Percentiles rank a stretch among this genome's conserved stretches.
Evolutionary conservation across 2,113 vertebrate genomes (phyloP).

Genomic region (Lota lota): DNA sequence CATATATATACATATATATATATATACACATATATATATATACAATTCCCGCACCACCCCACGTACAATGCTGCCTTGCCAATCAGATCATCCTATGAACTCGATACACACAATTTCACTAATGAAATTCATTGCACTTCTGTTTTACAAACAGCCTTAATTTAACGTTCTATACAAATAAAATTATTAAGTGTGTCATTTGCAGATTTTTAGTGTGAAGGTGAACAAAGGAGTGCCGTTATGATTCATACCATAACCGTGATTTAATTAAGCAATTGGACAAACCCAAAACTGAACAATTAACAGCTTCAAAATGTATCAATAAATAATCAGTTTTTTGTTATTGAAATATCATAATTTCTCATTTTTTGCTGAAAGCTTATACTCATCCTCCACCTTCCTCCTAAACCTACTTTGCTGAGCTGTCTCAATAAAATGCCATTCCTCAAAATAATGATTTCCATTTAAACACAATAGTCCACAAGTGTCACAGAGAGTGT

Average conservation of each 20-base stretch:
- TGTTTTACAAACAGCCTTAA: constrained; percentile 44
- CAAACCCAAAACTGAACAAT: constrained; percentile 7
- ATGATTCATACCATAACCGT: constrained; percentile 29
- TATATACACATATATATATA: neutral
- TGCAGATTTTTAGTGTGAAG: neutral
- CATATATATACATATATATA: no score
- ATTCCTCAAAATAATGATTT: constrained; percentile 25
- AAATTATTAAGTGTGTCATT: no score
- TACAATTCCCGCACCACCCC: constrained; percentile 45
- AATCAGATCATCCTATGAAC: no score
- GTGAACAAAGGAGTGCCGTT: constrained; percentile 24
- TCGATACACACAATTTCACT: neutral
- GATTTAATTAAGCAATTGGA: constrained; percentile 18
- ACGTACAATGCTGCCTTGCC: no score
- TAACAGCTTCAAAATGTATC: no score
- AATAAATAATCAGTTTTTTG: no score
- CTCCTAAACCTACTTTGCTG: neutral
- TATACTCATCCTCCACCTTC: constrained; percentile 6
- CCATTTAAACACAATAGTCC: constrained; percentile 31
- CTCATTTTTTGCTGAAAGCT: no score
- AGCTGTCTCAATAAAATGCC: constrained; percentile 40
- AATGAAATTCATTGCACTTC: constrained; percentile 49
- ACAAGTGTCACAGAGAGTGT: no score
- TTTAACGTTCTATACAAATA: no score
- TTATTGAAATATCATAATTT: no score